Evolutionary conservation across 2,888 invertebrate species (phyloP).

Genomic region (Drosophila rubida): DNA sequence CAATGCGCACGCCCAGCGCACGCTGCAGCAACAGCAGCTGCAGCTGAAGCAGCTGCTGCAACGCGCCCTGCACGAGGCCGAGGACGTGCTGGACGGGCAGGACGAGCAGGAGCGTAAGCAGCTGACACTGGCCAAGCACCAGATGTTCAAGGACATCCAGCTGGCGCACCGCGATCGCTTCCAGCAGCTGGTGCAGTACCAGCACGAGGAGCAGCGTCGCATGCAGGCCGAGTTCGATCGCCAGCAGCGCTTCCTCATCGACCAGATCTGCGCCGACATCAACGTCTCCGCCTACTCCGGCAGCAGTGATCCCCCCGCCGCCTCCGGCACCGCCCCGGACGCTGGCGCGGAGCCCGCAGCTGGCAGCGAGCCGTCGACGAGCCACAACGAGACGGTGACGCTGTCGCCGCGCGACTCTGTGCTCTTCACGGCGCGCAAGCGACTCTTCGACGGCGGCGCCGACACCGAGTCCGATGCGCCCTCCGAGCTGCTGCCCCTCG

Average conservation of each 20-base stretch:
- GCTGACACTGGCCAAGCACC: constrained; percentile 33
- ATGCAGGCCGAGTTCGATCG: constrained; percentile 88
- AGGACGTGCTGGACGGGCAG: constrained; percentile 23
- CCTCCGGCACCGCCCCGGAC: constrained; percentile 30
- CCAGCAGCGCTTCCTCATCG: constrained; percentile 87
- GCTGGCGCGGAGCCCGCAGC: no score
- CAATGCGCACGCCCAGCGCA: constrained; percentile 19
- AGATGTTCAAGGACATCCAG: constrained; percentile 84
- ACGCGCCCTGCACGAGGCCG: constrained; percentile 32
- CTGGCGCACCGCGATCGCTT: constrained; percentile 89
- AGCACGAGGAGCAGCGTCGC: constrained; percentile 88
- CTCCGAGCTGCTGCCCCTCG: constrained; percentile 12
- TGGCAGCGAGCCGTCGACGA: no score
- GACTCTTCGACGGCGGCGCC: constrained; percentile 43
- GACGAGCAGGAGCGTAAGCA: constrained; percentile 22
- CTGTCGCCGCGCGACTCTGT: constrained; percentile 8
- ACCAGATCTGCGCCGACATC: constrained; percentile 79
- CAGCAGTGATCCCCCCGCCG: no score
- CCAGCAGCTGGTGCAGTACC: constrained; percentile 87
- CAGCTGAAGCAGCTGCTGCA: constrained; percentile 50
- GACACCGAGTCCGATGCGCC: constrained; percentile 12
- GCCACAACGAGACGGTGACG: background rate
- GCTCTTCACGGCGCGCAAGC: constrained; percentile 42
- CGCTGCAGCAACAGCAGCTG: constrained; percentile 41
- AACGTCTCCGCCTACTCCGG: constrained; percentile 46